Percentiles rank a stretch among this genome's conserved stretches.
These are phyloP conservation scores for Siphamia tubifer DNA, from an alignment of 2,113 vertebrate genomes.

Conservation along the genomic window DNA sequence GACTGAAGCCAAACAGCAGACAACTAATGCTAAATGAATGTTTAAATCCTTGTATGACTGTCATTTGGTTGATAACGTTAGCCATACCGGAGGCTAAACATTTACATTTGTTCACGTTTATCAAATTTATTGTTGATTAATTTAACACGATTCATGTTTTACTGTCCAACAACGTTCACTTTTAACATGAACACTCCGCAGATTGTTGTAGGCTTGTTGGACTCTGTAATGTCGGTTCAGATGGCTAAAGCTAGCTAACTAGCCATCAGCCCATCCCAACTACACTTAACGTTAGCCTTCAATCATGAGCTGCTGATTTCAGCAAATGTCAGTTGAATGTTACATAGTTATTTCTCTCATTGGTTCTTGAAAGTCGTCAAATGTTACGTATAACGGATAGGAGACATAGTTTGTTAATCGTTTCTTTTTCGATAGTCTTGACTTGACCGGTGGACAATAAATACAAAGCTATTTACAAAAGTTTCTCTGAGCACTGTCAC, in stretches of 20 bases:
- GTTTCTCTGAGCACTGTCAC: too few species aligned
- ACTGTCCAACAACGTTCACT: background rate
- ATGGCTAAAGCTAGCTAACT: background rate
- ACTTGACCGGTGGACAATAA: too few species aligned
- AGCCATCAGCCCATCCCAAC: slow-evolving; percentile 8
- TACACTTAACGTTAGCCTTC: background rate
- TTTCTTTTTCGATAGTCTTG: too few species aligned
- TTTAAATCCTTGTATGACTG: background rate
- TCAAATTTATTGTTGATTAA: too few species aligned
- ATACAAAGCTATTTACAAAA: too few species aligned
- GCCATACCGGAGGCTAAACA: slow-evolving; percentile 3
- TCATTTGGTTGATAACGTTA: slow-evolving; percentile 25
- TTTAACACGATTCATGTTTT: fast-evolving
- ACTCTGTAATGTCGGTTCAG: background rate
- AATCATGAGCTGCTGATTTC: background rate
- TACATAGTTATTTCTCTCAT: fast-evolving
- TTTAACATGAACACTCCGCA: too few species aligned
- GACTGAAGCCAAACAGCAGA: background rate
- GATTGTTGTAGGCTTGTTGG: background rate
- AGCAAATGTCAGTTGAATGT: background rate
- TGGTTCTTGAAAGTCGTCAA: background rate
- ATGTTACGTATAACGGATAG: background rate
- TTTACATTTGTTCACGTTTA: background rate
- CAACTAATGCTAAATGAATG: background rate
- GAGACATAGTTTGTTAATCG: too few species aligned